Base-by-base conservation (phyloP, 2,888 invertebrate species). In the Troides helena region DNA sequence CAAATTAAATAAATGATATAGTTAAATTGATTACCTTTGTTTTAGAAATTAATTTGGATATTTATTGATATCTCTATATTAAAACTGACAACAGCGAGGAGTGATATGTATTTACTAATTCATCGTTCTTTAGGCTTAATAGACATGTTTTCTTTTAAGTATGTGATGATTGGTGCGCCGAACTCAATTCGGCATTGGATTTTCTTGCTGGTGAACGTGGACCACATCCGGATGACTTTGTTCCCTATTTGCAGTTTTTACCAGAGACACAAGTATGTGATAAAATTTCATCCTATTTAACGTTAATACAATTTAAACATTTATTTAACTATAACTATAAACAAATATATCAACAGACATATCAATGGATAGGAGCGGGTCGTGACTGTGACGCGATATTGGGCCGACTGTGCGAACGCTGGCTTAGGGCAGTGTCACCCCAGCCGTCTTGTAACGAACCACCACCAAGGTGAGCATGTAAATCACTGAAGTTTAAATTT, bases 311-410 rank as follows among this genome's bases (percentile, higher is more conserved):
- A 53, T 53, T 53, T 53, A n/a, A 18, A n/a, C n/a, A 46, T n/a
- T 7, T 53, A 53, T n/a, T n/a, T 53, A 53, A 53, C 6, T n/a
- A 53, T n/a, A 53, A 53, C 18, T 53, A 53, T 46, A 14, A 12
- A 46, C 14, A 46, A 46, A 12, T 3, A 46, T 12, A 12, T 46
- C 46, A 2, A 18, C 81, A 94, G 82, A 93, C 95, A 79, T 97
- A 97, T 86, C 96, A 97, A 80, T 99, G 99, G 99, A 98, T 98
- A 72, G 98, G 98, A 2, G 97, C 97, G 8, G 98, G 98, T 0
- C 93, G 98, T 7, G 98, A 99, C 84, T 96, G 97, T 3, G 98
- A 98, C 85, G 94, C 95, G 5, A 94, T 96, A 58, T 89, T 98
- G 18, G 90, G 94, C 7, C 94, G 95, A 5, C 87, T 98, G 67